Conservation (phyloP, 2,113 vertebrate genomes). For the Pithys albifrons region DNA sequence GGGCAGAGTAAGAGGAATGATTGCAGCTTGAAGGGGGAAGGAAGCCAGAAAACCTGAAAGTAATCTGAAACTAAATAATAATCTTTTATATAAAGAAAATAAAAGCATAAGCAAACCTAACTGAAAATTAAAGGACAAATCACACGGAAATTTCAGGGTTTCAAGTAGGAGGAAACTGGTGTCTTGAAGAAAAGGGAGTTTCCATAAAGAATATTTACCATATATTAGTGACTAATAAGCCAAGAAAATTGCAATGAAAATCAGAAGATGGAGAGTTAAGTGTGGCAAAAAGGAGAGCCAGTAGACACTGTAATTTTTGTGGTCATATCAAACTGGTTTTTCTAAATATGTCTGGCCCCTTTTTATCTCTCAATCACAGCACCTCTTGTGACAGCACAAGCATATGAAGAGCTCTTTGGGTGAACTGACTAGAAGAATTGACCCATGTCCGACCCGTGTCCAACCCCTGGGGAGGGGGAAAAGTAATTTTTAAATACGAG, state of each 20-base stretch:
- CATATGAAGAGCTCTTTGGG: neutral
- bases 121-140: neutral
- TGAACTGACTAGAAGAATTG: neutral
- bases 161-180: neutral
- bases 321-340: neutral
- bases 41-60: neutral
- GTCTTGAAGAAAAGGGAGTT: neutral
- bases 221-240: neutral
- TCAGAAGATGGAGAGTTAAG: neutral
- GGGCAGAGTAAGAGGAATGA: neutral
- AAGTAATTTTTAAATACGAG: neutral
- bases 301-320: neutral
- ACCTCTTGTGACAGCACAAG: neutral
- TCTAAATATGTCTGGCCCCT: neutral
- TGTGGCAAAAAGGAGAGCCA: neutral
- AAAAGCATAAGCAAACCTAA: neutral
- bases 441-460: neutral
- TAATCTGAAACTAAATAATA: neutral
- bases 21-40: neutral
- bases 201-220: neutral
- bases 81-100: neutral
- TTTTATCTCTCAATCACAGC: neutral
- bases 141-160: neutral
- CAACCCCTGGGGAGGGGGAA: rapidly evolving
- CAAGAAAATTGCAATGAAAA: neutral